Percentiles rank a stretch among this genome's conserved stretches.
phyloP scores from a whole-genome alignment of 2,113 vertebrate species.

The Prietella phreatophila region DNA sequence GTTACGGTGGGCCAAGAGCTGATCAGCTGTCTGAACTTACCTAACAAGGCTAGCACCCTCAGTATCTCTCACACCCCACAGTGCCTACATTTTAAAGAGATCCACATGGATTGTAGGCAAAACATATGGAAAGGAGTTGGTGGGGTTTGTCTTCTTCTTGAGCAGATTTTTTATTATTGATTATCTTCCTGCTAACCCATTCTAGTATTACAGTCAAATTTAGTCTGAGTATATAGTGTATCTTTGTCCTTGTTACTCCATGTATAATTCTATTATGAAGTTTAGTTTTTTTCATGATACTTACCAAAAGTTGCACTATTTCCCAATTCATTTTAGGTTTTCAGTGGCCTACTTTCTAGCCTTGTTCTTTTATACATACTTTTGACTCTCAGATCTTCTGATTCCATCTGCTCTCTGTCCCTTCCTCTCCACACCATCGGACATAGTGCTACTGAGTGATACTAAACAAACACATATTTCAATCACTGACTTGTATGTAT shows the following conservation, averaged over 20 bases:
- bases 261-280: not conserved
- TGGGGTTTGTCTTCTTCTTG: not conserved
- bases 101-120: not conserved
- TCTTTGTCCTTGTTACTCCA: not conserved
- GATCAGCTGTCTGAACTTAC: conserved; percentile 25
- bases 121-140: not conserved
- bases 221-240: not conserved
- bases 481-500: not conserved
- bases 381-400: not conserved
- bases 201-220: not conserved
- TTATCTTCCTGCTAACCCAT: not conserved
- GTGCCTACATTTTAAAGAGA: not conserved
- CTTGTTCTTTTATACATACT: not conserved
- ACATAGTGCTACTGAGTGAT: not conserved
- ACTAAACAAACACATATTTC: not conserved
- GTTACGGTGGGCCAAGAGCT: not conserved
- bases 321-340: not conserved
- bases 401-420: not conserved
- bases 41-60: conserved; percentile 18
- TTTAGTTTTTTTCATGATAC: not conserved
- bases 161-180: not conserved
- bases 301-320: not conserved
- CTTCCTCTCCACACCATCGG: not conserved
- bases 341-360: not conserved
- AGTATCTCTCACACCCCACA: not conserved